Evolutionary conservation across 2,113 vertebrate genomes (phyloP).

Genomic region (Misgurnus mizolepis): DNA sequence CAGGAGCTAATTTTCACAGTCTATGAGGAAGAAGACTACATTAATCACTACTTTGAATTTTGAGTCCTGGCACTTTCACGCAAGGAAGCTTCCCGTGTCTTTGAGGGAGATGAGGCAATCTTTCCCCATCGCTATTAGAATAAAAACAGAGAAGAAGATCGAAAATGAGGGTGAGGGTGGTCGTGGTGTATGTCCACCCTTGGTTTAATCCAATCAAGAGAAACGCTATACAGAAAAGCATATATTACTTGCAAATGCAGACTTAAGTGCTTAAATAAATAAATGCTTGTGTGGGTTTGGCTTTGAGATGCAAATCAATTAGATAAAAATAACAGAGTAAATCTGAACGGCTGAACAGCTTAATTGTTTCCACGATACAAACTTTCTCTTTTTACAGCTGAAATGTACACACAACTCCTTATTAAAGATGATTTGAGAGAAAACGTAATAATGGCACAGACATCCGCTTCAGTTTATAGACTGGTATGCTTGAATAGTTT

Average conservation of each 20-base stretch:
- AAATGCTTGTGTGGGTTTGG: no score
- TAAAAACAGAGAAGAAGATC: conserved; percentile 9
- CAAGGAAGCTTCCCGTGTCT: conserved; percentile 25
- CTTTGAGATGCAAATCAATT: neutral
- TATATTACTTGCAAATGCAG: conserved; percentile 13
- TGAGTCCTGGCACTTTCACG: conserved; percentile 42
- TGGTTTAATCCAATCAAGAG: conserved; percentile 39
- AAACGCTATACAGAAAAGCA: conserved; percentile 26
- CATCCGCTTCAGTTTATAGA: neutral
- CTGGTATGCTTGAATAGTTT: neutral
- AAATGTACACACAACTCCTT: neutral
- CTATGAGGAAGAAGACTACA: conserved; percentile 42
- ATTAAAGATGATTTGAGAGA: neutral
- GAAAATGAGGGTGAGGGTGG: conserved; percentile 5
- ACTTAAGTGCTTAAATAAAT: conserved; percentile 17
- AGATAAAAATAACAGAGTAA: neutral
- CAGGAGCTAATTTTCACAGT: conserved; percentile 44
- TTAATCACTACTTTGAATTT: conserved; percentile 40
- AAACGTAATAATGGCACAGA: neutral
- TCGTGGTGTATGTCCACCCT: conserved; percentile 37
- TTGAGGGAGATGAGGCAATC: conserved; percentile 46
- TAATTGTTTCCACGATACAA: neutral
- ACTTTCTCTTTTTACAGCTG: neutral
- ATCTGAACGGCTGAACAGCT: no score
- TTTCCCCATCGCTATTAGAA: conserved; percentile 34